A percentile compares a stretch with the other conserved stretches of the same genome.
phyloP scores from a whole-genome alignment of 2,888 invertebrate species.

The Trissolcus japonicus region DNA sequence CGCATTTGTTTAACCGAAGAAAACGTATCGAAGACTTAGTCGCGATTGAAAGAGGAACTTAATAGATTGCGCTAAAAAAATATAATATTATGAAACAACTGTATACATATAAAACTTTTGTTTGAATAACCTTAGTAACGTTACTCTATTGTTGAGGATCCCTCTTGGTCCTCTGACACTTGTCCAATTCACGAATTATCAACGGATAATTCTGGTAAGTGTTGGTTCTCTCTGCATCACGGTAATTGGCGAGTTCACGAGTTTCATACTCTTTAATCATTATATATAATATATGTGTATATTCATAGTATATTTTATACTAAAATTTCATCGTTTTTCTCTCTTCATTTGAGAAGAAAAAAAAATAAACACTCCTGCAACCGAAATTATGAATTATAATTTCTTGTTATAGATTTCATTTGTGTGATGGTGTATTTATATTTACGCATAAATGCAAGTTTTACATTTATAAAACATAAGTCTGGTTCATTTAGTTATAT shows the following conservation, averaged over 20 bases:
- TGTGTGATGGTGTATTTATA: slow-evolving; percentile 26
- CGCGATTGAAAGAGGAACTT: slow-evolving; percentile 68
- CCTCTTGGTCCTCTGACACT: slow-evolving; percentile 57
- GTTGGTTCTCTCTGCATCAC: slow-evolving; percentile 30
- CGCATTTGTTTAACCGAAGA: slow-evolving; percentile 44
- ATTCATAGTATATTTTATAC: slow-evolving; percentile 2
- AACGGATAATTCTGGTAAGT: slow-evolving; percentile 67
- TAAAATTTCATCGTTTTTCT: not conserved
- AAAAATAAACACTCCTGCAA: slow-evolving; percentile 22
- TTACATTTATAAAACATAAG: slow-evolving; percentile 18
- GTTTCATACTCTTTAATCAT: slow-evolving; percentile 46
- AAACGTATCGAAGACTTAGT: slow-evolving; percentile 61
- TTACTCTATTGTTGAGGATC: slow-evolving; percentile 39
- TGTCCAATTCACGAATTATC: slow-evolving; percentile 65
- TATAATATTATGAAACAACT: slow-evolving; percentile 71
- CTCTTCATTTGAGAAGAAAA: not conserved
- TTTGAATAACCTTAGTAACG: slow-evolving; percentile 67
- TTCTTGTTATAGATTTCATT: slow-evolving; percentile 16
- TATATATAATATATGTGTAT: slow-evolving; percentile 34
- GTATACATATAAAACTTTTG: slow-evolving; percentile 70
- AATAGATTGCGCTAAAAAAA: slow-evolving; percentile 70
- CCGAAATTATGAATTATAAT: slow-evolving; percentile 27
- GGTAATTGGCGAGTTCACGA: slow-evolving; percentile 58
- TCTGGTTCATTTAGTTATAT: slow-evolving; percentile 1
- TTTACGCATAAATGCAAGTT: slow-evolving; percentile 10